phyloP scores from a whole-genome alignment of 2,888 invertebrate genomes.

The Scaptomyza flava region DNA sequence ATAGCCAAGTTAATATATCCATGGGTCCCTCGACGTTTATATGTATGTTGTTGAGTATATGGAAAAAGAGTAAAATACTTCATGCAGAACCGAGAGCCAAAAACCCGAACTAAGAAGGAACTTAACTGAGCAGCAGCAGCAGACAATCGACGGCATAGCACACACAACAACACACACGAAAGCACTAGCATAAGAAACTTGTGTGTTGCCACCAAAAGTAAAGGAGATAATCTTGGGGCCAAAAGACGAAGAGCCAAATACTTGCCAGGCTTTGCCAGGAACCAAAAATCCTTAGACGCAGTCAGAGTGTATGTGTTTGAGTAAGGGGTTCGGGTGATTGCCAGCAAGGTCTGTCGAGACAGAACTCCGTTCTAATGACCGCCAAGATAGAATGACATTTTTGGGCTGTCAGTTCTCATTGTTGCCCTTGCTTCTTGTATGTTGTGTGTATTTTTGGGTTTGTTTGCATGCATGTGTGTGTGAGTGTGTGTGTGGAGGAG shows the following conservation, averaged over 20 bases:
- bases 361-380: conserved; percentile 79
- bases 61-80: conserved; percentile 78
- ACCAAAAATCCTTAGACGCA: conserved; percentile 56
- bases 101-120: conserved; percentile 1
- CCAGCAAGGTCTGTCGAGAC: conserved; percentile 56
- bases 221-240: conserved; percentile 77
- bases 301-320: conserved; percentile 20
- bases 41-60: conserved; percentile 19
- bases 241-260: conserved; percentile 57
- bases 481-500: conserved; percentile 50
- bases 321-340: conserved; percentile 10
- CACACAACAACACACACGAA: conserved; percentile 23
- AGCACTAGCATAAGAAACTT: conserved; percentile 50
- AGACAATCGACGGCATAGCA: conserved; percentile 24
- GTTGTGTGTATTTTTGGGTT: conserved; percentile 59
- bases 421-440: conserved; percentile 56
- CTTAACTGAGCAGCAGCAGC: neutral
- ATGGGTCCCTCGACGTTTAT: conserved; percentile 26
- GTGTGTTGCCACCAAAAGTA: conserved; percentile 76
- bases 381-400: conserved; percentile 82
- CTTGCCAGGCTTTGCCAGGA: conserved; percentile 53
- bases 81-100: conserved; percentile 71
- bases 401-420: conserved; percentile 78
- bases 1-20: conserved; percentile 76
- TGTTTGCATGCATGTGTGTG: conserved; percentile 28